Percentiles rank a stretch among this genome's conserved stretches.
These are phyloP conservation scores for Saccostrea cuccullata DNA, from an alignment of 1,140 invertebrate genomes.

Conservation along the genomic window DNA sequence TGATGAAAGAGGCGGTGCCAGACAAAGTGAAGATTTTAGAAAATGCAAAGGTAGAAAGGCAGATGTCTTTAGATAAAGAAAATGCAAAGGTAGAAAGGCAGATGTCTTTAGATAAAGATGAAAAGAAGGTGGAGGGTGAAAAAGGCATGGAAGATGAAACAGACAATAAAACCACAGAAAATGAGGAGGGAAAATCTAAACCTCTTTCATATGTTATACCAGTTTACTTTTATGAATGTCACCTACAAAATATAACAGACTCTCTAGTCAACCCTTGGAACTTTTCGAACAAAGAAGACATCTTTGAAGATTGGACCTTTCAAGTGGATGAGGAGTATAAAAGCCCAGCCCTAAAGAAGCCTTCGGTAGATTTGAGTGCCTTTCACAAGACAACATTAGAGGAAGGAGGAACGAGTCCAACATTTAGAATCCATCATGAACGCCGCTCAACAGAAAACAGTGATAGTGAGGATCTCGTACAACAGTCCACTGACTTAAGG, in stretches of 20 bases:
- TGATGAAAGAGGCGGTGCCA: not conserved
- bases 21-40: not conserved
- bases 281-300: conserved; percentile 72
- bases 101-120: not conserved
- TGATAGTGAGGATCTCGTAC: conserved; percentile 77
- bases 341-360: conserved; percentile 47
- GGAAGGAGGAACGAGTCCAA: not conserved
- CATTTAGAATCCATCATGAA: conserved; percentile 61
- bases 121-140: not conserved
- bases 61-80: not conserved
- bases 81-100: not conserved
- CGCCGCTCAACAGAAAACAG: conserved; percentile 68
- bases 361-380: conserved; percentile 59
- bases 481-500: conserved; percentile 83
- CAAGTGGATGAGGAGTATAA: conserved; percentile 52
- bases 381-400: not conserved
- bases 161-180: not conserved
- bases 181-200: not conserved
- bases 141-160: not conserved
- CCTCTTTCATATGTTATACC: conserved; percentile 79
- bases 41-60: not conserved
- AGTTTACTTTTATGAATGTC: conserved; percentile 86
- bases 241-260: conserved; percentile 82
- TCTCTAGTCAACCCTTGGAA: conserved; percentile 81
- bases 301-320: conserved; percentile 77